Conservation (phyloP, 2,888 invertebrate genomes). For the Emmelina monodactyla region DNA sequence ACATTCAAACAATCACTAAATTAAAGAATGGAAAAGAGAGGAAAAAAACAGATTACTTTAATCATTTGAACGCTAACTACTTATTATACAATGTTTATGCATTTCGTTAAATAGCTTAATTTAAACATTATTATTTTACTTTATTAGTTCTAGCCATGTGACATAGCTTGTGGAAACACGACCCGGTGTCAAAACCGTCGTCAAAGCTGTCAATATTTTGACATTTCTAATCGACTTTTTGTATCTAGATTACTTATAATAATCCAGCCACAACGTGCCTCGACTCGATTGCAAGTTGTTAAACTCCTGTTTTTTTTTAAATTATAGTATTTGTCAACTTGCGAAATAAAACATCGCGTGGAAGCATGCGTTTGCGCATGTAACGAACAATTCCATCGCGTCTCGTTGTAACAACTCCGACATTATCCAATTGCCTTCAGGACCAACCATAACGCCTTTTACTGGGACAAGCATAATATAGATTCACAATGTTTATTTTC, state of each 20-base stretch:
- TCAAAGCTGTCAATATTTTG: too few species aligned
- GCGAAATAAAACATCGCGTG: not conserved
- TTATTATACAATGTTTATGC: conserved; percentile 55
- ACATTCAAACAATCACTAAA: conserved; percentile 12
- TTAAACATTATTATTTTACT: conserved; percentile 26
- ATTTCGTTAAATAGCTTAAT: conserved; percentile 47
- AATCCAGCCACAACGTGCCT: too few species aligned
- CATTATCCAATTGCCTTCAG: not conserved
- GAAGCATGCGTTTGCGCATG: not conserved
- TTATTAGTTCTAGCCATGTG: conserved; percentile 22
- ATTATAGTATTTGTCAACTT: too few species aligned
- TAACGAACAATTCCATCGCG: conserved; percentile 11
- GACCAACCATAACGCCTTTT: not conserved
- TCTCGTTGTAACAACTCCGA: not conserved
- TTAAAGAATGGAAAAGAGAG: conserved; percentile 16
- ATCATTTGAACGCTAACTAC: conserved; percentile 51
- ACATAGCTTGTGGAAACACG: too few species aligned
- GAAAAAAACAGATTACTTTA: conserved; percentile 25
- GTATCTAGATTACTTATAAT: too few species aligned
- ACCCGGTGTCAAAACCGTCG: too few species aligned
- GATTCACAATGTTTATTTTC: conserved; percentile 11
- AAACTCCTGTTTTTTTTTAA: too few species aligned
- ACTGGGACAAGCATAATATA: conserved; percentile 7
- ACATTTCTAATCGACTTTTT: too few species aligned
- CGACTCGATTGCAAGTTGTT: too few species aligned